These are phyloP conservation scores for Hemithea aestivaria DNA, from an alignment of 2,888 invertebrate genomes.

Conservation along the genomic window DNA sequence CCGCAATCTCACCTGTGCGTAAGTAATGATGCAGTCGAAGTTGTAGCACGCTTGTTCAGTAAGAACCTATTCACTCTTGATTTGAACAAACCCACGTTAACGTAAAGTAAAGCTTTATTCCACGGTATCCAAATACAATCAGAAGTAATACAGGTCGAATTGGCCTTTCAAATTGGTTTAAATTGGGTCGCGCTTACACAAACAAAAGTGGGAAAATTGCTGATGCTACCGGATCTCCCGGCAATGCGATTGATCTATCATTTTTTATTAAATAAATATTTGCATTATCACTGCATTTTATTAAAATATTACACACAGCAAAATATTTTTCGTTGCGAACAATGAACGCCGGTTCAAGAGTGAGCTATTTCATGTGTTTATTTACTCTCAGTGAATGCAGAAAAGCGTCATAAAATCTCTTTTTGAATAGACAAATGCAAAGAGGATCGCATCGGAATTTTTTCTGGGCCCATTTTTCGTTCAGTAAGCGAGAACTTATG, in stretches of 20 bases:
- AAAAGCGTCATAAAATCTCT: slow-evolving; percentile 19
- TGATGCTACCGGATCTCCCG: slow-evolving; percentile 43
- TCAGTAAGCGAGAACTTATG: no score
- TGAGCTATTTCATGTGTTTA: slow-evolving; percentile 7
- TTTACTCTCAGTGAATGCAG: slow-evolving; percentile 14
- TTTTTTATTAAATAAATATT: slow-evolving; percentile 44
- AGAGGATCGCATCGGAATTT: slow-evolving; percentile 3
- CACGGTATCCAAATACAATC: slow-evolving; percentile 61
- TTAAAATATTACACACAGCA: not conserved
- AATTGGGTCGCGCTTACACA: slow-evolving; percentile 69
- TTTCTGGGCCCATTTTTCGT: no score
- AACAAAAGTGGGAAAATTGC: slow-evolving; percentile 61
- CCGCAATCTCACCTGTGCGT: no score
- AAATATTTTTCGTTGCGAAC: slow-evolving; percentile 1
- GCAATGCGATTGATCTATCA: slow-evolving; percentile 49
- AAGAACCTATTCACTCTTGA: no score
- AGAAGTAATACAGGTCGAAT: slow-evolving; percentile 66
- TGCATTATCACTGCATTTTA: slow-evolving; percentile 15
- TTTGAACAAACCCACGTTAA: no score
- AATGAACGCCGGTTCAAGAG: slow-evolving; percentile 22
- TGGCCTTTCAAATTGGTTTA: slow-evolving; percentile 68
- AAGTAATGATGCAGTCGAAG: no score
- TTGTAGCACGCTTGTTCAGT: no score
- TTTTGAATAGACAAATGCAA: slow-evolving; percentile 17
- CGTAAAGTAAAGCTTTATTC: slow-evolving; percentile 62